phyloP scores from a whole-genome alignment of 2,888 invertebrate genomes.

The Melinopterus prodromus region DNA sequence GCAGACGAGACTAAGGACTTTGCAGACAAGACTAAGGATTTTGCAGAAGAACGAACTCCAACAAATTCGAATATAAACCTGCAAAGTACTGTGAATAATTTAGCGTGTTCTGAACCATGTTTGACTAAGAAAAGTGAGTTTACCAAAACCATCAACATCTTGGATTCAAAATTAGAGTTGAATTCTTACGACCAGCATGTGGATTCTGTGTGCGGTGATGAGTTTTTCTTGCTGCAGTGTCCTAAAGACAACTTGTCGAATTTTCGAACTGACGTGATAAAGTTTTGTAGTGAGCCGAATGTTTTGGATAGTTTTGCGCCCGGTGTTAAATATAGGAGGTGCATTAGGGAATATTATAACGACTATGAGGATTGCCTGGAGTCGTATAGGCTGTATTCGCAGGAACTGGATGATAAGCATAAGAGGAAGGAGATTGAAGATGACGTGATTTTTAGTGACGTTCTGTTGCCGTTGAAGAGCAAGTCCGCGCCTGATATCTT shows the following conservation, averaged over 20 bases:
- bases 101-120: slow-evolving; percentile 47
- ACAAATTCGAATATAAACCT: slow-evolving; percentile 49
- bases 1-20: slow-evolving; percentile 52
- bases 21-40: neutral
- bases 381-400: slow-evolving; percentile 33
- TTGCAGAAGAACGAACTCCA: slow-evolving; percentile 46
- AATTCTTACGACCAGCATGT: slow-evolving; percentile 51
- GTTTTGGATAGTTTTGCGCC: slow-evolving; percentile 48
- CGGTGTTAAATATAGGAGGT: slow-evolving; percentile 48
- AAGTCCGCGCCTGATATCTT: slow-evolving; percentile 67
- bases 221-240: slow-evolving; percentile 59
- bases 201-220: slow-evolving; percentile 51
- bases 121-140: slow-evolving; percentile 42
- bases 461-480: slow-evolving; percentile 60
- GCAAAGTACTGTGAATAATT: slow-evolving; percentile 15
- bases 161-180: slow-evolving; percentile 51
- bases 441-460: slow-evolving; percentile 54
- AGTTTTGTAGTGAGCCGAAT: slow-evolving; percentile 55
- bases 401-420: slow-evolving; percentile 29
- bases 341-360: slow-evolving; percentile 68
- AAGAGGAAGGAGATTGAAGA: slow-evolving; percentile 54
- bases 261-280: slow-evolving; percentile 45
- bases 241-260: slow-evolving; percentile 44
- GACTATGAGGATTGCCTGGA: slow-evolving; percentile 68
- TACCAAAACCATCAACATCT: slow-evolving; percentile 46